These are phyloP conservation scores for Remorina albescens DNA, from an alignment of 2,797 vertebrate species.

Conservation along the genomic window DNA sequence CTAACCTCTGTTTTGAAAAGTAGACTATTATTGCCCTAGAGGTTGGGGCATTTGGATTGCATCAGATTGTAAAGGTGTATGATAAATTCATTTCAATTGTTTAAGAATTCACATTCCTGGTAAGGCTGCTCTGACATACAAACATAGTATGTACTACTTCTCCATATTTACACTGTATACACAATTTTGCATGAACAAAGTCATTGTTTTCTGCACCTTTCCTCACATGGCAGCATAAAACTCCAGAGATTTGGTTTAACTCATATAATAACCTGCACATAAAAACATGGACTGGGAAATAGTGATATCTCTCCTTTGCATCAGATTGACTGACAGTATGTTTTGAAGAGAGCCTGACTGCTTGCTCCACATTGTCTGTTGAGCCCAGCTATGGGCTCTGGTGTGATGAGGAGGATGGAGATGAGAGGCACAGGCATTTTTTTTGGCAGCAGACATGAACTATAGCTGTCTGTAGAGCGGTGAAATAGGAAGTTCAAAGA, in stretches of 20 bases:
- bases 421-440: conserved; percentile 47
- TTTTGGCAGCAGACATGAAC: conserved; percentile 46
- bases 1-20: background rate
- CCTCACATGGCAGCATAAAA: too few species aligned
- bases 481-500: conserved; percentile 57
- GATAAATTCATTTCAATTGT: conserved; percentile 1
- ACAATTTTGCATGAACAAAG: conserved; percentile 1
- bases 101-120: conserved; percentile 12
- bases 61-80: conserved; percentile 20
- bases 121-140: conserved; percentile 11
- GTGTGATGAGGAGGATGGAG: conserved; percentile 50
- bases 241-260: too few species aligned
- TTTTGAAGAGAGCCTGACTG: conserved; percentile 28
- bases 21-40: background rate
- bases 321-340: conserved; percentile 50
- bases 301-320: conserved; percentile 38
- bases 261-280: too few species aligned
- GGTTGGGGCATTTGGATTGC: conserved; percentile 7
- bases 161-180: conserved; percentile 3
- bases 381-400: conserved; percentile 36
- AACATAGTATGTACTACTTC: background rate
- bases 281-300: background rate
- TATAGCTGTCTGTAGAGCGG: conserved; percentile 48
- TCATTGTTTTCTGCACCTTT: background rate
- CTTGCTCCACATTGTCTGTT: conserved; percentile 21